Base-by-base conservation (phyloP, 2,113 vertebrate species). In the Ariopsis seemanni region DNA sequence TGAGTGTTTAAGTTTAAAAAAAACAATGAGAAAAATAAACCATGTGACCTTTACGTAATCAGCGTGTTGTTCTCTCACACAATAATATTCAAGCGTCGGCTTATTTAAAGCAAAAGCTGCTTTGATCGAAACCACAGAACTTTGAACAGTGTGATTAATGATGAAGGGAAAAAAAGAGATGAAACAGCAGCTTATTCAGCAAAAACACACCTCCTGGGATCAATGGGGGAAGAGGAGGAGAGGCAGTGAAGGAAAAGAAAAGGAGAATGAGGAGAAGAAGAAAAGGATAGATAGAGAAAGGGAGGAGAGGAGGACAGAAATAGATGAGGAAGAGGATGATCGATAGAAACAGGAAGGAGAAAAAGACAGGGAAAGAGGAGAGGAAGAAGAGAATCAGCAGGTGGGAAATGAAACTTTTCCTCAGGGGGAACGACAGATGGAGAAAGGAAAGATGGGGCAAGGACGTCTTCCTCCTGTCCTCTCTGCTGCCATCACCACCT, bases 171-270 rank as follows among this genome's bases (percentile, higher is more conserved):
- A 53, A 53, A 53, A 22, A 30, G 30, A 52, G 42, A 52, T 8
- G 15, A 87, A 82, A 69, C 83, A 87, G 27, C n/a, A 18, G 55
- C 89, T 30, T 67, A 79, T 80, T 88, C 90, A 88, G 89, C 85
- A 88, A 69, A 83, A 79, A 82, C 17, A 55, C 53, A 42, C 5
- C 50, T 90, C 74, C 48, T 52, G 74, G 34, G 69, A 71, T 71
- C 27, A 34, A 71, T 30, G 42, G 42, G 42, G 42, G 42, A n/a
- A 4, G 60, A n/a, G 25, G 10, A 27, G 1, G 22, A 25, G 6
- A 22, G 11, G 57, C 57, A 17, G 58, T 15, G 58, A 4, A 60
- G 58, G 58, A 18, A n/a, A 67, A 1, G 14, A 14, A 71, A 1
- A 71, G 12, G 17, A 72, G 17, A 2, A 27, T 4, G 63, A 67